These are phyloP conservation scores for Pristionchus maxplancki DNA, from an alignment of 2,888 invertebrate species.

Conservation along the genomic window DNA sequence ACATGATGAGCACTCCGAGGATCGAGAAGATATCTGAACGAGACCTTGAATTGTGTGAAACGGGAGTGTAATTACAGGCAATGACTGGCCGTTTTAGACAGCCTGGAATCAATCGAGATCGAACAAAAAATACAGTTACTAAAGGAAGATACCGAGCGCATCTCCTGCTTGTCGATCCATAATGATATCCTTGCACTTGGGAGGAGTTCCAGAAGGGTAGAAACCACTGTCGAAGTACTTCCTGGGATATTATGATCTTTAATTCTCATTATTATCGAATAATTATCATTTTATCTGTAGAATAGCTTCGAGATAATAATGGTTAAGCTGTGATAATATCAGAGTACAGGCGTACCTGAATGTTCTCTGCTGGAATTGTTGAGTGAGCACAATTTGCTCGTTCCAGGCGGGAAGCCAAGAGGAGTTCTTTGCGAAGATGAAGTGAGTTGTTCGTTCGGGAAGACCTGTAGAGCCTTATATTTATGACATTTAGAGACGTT, in stretches of 20 bases:
- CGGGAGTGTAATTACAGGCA: no score
- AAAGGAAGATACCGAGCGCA: background rate
- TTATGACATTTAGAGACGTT: background rate
- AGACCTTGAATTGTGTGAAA: background rate
- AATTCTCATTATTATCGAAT: background rate
- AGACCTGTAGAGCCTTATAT: background rate
- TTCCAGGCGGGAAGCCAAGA: conserved; percentile 17
- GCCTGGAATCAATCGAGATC: no score
- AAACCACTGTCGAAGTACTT: conserved; percentile 33
- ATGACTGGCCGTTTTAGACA: no score
- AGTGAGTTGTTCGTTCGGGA: background rate
- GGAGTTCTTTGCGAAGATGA: conserved; percentile 34
- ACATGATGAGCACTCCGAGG: background rate
- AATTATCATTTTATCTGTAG: no score
- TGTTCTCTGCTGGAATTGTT: conserved; percentile 38
- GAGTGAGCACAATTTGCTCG: conserved; percentile 41
- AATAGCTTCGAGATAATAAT: no score
- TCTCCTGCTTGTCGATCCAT: background rate
- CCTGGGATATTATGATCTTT: no score
- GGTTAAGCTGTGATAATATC: background rate
- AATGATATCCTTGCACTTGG: background rate
- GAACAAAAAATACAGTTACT: no score
- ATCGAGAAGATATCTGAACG: conserved; percentile 2
- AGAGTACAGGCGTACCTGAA: background rate
- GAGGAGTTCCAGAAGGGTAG: background rate